Evolutionary conservation across 2,888 invertebrate species (phyloP).

Genomic region (Ferdinandea cuprea): DNA sequence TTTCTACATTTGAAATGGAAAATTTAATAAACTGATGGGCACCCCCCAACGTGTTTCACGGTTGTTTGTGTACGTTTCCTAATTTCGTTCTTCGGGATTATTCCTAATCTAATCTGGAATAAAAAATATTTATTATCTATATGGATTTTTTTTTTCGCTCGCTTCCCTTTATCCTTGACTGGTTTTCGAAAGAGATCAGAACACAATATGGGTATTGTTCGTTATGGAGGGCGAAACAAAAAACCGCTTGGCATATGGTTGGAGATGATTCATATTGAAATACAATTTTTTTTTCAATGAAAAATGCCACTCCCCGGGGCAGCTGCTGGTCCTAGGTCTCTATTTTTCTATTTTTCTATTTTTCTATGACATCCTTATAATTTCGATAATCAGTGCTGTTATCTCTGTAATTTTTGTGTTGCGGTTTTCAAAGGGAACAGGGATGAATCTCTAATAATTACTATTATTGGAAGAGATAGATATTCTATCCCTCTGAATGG

Average conservation of each 20-base stretch:
- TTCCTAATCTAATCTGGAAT: conserved; percentile 71
- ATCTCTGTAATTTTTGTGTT: conserved; percentile 64
- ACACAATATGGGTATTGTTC: conserved; percentile 41
- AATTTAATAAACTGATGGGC: conserved; percentile 61
- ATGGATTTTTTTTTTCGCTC: background rate
- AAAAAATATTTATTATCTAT: conserved; percentile 52
- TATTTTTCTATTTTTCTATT: conserved; percentile 14
- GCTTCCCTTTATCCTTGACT: conserved; percentile 44
- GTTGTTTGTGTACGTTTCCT: conserved; percentile 57
- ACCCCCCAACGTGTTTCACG: conserved; percentile 13
- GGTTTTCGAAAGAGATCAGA: conserved; percentile 11
- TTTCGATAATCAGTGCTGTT: conserved; percentile 68
- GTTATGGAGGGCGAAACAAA: conserved; percentile 24
- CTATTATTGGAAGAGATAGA: conserved; percentile 30
- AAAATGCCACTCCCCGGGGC: conserved; percentile 39
- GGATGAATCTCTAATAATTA: conserved; percentile 58
- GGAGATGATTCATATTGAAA: conserved; percentile 30
- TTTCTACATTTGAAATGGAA: conserved; percentile 4
- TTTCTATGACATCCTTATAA: conserved; percentile 53
- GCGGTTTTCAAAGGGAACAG: conserved; percentile 33
- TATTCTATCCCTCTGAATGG: conserved; percentile 7
- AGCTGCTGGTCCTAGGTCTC: conserved; percentile 48
- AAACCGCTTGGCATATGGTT: conserved; percentile 53
- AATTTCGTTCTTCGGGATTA: conserved; percentile 69
- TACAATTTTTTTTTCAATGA: conserved; percentile 37